Conservation (phyloP, 2,113 vertebrate genomes). For the Silurus glanis region DNA sequence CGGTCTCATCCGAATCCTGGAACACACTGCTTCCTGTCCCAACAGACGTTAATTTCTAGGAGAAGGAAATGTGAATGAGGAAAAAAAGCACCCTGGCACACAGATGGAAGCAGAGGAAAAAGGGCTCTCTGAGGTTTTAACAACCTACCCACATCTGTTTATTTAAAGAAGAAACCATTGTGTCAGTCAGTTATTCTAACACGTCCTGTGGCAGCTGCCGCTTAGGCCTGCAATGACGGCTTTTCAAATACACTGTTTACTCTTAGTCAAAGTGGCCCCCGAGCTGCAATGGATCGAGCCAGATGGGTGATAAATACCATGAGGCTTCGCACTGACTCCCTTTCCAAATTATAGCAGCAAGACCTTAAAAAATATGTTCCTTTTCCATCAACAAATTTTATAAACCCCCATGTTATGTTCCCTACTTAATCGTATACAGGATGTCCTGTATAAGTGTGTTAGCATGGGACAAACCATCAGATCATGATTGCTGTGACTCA, state of each 20-base stretch:
- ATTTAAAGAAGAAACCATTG: conserved; percentile 88
- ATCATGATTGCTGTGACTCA: neutral
- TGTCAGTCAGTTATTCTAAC: conserved; percentile 83
- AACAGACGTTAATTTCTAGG: conserved; percentile 59
- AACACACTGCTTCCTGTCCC: conserved; percentile 68
- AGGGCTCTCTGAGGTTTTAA: conserved; percentile 68
- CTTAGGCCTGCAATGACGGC: conserved; percentile 71
- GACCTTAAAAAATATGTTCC: neutral
- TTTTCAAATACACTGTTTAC: conserved; percentile 78
- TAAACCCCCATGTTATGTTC: conserved; percentile 4
- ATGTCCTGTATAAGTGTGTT: neutral
- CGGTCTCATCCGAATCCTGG: conserved; percentile 70
- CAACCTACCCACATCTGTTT: conserved; percentile 80
- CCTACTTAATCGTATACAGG: neutral
- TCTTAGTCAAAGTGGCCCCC: conserved; percentile 75
- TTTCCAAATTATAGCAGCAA: neutral
- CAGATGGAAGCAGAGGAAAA: conserved; percentile 64
- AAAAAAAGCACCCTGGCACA: conserved; percentile 45
- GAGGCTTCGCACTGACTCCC: conserved; percentile 65
- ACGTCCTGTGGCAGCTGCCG: conserved; percentile 71
- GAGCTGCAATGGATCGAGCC: conserved; percentile 66
- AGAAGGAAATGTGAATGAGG: conserved; percentile 59
- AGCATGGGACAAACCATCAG: neutral
- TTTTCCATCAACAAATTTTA: neutral
- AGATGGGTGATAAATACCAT: conserved; percentile 61